Percentiles rank a stretch among this genome's conserved stretches.
Evolutionary conservation across 2,888 invertebrate genomes (phyloP).

Genomic region (Amblyjoppa proteus): DNA sequence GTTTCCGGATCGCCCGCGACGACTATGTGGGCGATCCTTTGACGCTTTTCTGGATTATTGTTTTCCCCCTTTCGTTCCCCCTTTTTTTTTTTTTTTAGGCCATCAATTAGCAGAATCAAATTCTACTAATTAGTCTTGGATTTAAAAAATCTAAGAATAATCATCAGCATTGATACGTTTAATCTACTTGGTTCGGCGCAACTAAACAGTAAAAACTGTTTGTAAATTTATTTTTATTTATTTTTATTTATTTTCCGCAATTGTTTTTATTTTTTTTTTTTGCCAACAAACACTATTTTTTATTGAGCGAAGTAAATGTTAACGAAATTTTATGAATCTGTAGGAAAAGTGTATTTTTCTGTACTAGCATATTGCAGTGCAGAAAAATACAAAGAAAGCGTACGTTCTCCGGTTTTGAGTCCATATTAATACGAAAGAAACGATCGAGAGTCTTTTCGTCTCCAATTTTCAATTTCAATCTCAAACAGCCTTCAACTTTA

Average conservation of each 20-base stretch:
- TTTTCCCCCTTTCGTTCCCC: not conserved
- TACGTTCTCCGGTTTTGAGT: not conserved
- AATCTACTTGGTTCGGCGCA: not conserved
- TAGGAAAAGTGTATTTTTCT: too few relatives aligned
- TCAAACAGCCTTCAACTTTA: not conserved
- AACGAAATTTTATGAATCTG: too few relatives aligned
- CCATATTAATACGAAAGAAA: not conserved
- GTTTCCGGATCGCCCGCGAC: constrained; percentile 70
- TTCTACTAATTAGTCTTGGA: not conserved
- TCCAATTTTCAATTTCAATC: not conserved
- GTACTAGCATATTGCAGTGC: too few relatives aligned
- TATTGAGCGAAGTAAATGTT: too few relatives aligned
- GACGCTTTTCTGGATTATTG: not conserved
- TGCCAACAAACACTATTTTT: too few relatives aligned
- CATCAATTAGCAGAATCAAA: not conserved
- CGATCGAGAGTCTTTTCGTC: not conserved
- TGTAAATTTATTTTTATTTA: too few relatives aligned
- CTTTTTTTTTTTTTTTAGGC: not conserved
- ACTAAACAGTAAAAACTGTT: too few relatives aligned
- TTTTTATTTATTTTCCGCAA: too few relatives aligned
- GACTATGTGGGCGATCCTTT: constrained; percentile 39
- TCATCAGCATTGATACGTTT: not conserved
- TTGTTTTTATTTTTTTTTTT: too few relatives aligned
- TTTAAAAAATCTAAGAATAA: not conserved
- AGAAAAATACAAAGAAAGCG: not conserved